Evolutionary conservation across 2,888 invertebrate species (phyloP).

Genomic region (Agrotis clavis): DNA sequence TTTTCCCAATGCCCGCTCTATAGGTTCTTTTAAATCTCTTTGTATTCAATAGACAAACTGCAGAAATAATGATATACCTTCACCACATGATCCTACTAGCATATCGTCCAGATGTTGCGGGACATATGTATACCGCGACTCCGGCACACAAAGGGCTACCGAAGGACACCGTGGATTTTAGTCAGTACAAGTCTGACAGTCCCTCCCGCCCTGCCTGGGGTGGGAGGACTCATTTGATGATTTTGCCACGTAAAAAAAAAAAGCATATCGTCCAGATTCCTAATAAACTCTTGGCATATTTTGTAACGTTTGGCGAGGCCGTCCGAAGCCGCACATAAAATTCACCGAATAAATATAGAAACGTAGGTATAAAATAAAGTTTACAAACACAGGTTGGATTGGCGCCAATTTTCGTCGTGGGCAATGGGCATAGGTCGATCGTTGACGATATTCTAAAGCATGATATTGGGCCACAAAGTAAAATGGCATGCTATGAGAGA

Average conservation of each 20-base stretch:
- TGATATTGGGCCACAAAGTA: constrained; percentile 45
- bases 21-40: too few relatives aligned
- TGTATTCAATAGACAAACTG: constrained; percentile 26
- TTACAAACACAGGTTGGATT: constrained; percentile 84
- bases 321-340: constrained; percentile 71
- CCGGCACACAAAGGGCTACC: too few relatives aligned
- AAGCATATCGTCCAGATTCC: constrained; percentile 27
- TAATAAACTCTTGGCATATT: constrained; percentile 43
- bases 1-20: too few relatives aligned
- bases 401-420: constrained; percentile 75
- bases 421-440: constrained; percentile 43
- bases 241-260: too few relatives aligned
- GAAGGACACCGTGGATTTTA: too few relatives aligned
- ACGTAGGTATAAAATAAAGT: constrained; percentile 73
- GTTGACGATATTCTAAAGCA: constrained; percentile 53
- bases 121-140: too few relatives aligned
- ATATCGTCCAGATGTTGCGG: constrained; percentile 21
- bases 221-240: too few relatives aligned
- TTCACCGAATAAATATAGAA: constrained; percentile 81
- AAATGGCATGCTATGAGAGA: constrained; percentile 37
- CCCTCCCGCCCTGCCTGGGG: too few relatives aligned
- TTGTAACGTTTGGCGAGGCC: constrained; percentile 54
- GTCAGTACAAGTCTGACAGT: too few relatives aligned
- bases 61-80: constrained; percentile 23
- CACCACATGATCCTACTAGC: constrained; percentile 1